Evolutionary conservation across 2,113 vertebrate genomes (phyloP).

Genomic region (Phocoena sinus): DNA sequence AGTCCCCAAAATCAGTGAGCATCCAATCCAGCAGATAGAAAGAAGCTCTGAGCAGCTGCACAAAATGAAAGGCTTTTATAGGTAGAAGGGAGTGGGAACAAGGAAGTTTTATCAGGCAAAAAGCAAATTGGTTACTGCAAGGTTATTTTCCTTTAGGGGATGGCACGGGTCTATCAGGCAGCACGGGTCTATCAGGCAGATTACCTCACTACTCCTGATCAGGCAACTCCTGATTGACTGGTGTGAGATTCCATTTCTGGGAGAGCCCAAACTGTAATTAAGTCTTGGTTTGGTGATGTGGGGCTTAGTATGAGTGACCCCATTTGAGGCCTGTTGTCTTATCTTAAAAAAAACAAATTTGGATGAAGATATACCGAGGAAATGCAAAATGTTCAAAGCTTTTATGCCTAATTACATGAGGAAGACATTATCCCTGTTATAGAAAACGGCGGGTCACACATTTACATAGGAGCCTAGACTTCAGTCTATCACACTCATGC

Average conservation of each 20-base stretch:
- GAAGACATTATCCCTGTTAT: not conserved
- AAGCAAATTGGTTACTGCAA: not conserved
- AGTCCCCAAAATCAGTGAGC: not conserved
- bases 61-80: not conserved
- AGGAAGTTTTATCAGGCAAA: not conserved
- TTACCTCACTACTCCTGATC: not conserved
- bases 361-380: not conserved
- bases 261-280: not conserved
- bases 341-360: not conserved
- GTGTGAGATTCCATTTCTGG: not conserved
- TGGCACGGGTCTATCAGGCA: not conserved
- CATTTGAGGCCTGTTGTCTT: not conserved
- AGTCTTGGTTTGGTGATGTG: not conserved
- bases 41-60: not conserved
- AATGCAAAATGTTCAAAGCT: not conserved
- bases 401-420: not conserved
- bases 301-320: not conserved
- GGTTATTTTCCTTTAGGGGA: not conserved
- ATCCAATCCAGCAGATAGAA: not conserved
- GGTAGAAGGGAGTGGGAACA: not conserved
- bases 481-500: not conserved
- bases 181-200: not conserved
- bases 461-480: not conserved
- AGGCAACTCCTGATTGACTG: not conserved
- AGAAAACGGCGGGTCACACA: not conserved